Percentiles rank a stretch among this genome's conserved stretches.
phyloP scores from a whole-genome alignment of 2,888 invertebrate species.

The Orthonychiurus folsomi region DNA sequence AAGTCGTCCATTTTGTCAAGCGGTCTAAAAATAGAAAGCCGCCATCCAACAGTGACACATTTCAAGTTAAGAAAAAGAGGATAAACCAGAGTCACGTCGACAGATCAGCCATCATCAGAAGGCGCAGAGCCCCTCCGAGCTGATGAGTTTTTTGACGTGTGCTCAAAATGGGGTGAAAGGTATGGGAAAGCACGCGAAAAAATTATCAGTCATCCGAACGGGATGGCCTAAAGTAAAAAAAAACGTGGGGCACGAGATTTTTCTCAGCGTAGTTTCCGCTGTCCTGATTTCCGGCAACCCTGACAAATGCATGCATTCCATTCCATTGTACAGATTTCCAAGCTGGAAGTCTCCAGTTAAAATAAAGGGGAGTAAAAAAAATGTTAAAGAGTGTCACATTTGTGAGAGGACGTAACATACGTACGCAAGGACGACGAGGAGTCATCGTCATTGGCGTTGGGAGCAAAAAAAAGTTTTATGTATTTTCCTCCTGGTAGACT shows the following conservation, averaged over 20 bases:
- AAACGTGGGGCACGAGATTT: not conserved
- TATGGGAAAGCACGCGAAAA: not conserved
- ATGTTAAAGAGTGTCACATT: not conserved
- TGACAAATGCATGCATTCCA: not conserved
- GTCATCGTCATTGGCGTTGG: conserved; percentile 8
- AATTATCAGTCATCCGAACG: not conserved
- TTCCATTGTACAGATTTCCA: too few species aligned
- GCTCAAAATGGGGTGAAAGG: not conserved
- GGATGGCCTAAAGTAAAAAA: not conserved
- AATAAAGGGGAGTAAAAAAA: not conserved
- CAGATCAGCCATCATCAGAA: not conserved
- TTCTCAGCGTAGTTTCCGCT: not conserved
- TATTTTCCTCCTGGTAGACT: conserved; percentile 11
- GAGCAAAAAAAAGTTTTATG: conserved; percentile 15
- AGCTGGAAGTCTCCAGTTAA: too few species aligned
- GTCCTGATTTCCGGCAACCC: not conserved
- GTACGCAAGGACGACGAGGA: not conserved
- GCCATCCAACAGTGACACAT: too few species aligned
- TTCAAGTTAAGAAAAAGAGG: too few species aligned
- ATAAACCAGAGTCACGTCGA: not conserved
- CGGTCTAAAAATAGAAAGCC: too few species aligned
- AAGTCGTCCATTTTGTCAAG: too few species aligned
- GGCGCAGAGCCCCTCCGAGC: not conserved
- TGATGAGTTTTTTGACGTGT: not conserved
- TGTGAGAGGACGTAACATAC: not conserved